Percentiles rank a stretch among this genome's conserved stretches.
Evolutionary conservation across 2,888 invertebrate species (phyloP).

Genomic region (Silvanus unidentatus): DNA sequence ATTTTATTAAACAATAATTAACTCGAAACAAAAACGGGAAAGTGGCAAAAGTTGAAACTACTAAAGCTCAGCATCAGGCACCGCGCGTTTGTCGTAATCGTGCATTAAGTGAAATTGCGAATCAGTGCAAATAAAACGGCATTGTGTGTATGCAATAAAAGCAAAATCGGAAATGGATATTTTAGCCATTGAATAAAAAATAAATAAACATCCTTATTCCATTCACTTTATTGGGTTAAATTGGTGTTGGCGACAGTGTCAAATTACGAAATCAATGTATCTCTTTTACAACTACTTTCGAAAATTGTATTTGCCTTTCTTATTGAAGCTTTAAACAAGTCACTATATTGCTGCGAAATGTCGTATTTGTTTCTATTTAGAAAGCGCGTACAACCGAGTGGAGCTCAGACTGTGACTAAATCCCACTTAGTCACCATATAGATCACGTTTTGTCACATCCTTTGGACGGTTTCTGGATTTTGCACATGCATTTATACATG

Average conservation of each 20-base stretch:
- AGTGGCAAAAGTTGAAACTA: too few species aligned
- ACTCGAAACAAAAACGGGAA: too few species aligned
- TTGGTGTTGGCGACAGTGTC: conserved; percentile 16
- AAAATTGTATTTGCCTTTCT: conserved; percentile 46
- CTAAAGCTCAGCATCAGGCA: too few species aligned
- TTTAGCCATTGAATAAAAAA: conserved; percentile 3
- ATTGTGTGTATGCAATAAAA: too few species aligned
- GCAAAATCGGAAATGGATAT: too few species aligned
- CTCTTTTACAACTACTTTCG: conserved; percentile 34
- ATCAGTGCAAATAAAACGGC: too few species aligned
- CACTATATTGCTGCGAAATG: conserved; percentile 2
- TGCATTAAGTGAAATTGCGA: too few species aligned
- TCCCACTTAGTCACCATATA: background rate
- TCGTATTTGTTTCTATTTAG: conserved; percentile 6
- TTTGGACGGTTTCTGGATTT: background rate
- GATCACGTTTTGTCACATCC: background rate
- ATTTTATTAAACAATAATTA: too few species aligned
- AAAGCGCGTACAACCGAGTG: too few species aligned
- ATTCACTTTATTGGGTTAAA: conserved; percentile 9
- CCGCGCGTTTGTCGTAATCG: too few species aligned
- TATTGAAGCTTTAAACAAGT: conserved; percentile 29
- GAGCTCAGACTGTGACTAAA: background rate
- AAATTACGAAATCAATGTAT: conserved; percentile 34
- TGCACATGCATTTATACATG: background rate
- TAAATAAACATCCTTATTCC: conserved; percentile 6